Evolutionary conservation across 2,797 vertebrate genomes (phyloP).

Genomic region (Microctenopoma lineatum): DNA sequence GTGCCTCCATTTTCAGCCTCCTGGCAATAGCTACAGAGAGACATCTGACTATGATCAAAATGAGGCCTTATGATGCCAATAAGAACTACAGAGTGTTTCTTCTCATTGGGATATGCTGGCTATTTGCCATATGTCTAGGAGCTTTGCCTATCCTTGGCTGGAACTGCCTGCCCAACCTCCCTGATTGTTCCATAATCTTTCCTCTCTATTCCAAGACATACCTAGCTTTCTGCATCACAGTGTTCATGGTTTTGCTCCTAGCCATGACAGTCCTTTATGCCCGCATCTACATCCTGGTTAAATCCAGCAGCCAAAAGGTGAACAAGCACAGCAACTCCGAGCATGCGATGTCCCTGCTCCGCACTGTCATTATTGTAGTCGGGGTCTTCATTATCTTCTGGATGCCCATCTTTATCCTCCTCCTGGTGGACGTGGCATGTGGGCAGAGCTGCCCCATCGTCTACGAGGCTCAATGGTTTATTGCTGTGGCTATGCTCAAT

Average conservation of each 20-base stretch:
- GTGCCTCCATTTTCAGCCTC: conserved; percentile 94
- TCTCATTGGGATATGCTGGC: conserved; percentile 94
- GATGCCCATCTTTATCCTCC: conserved; percentile 92
- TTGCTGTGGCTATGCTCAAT: conserved; percentile 91
- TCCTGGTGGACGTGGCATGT: conserved; percentile 93
- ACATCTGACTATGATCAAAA: conserved; percentile 98
- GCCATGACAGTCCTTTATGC: conserved; percentile 91
- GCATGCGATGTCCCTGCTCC: conserved; percentile 92
- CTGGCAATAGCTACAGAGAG: conserved; percentile 95
- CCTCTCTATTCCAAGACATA: conserved; percentile 95
- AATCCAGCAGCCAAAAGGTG: conserved; percentile 93
- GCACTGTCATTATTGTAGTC: conserved; percentile 94
- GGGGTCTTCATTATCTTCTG: conserved; percentile 95
- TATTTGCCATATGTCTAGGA: conserved; percentile 89
- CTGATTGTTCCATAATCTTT: conserved; percentile 92
- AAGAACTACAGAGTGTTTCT: conserved; percentile 96
- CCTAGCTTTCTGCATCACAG: conserved; percentile 92
- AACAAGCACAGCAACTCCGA: conserved; percentile 91
- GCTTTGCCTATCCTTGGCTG: conserved; percentile 94
- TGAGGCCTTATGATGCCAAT: conserved; percentile 94
- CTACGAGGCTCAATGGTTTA: conserved; percentile 91
- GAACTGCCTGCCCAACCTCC: conserved; percentile 92
- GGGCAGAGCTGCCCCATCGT: conserved; percentile 84
- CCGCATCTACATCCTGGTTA: conserved; percentile 93
- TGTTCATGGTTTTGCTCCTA: conserved; percentile 89